Evolutionary conservation across 2,113 vertebrate genomes (phyloP).

Genomic region (Bufo bufo): DNA sequence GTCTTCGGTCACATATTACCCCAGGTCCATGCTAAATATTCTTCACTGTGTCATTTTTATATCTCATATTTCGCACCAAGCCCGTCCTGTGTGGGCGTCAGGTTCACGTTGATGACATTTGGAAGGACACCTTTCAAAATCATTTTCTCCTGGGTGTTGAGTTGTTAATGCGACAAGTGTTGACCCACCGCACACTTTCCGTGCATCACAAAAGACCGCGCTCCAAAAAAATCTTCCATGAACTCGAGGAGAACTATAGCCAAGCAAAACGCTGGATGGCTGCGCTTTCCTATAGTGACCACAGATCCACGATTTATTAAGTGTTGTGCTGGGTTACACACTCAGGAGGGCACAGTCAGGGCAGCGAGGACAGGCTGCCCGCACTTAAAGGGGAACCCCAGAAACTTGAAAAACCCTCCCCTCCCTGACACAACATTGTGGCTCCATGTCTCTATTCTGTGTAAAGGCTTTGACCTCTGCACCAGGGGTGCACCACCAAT

Average conservation of each 20-base stretch:
- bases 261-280: constrained; percentile 1
- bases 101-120: background rate
- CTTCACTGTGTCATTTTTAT: background rate
- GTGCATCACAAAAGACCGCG: background rate
- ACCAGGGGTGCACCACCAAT: no score
- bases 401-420: background rate
- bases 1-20: background rate
- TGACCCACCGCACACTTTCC: background rate
- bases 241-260: background rate
- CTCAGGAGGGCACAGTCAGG: background rate
- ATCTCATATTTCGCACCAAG: no score
- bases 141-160: background rate
- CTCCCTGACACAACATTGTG: no score
- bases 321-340: constrained; percentile 6
- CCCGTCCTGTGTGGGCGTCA: background rate
- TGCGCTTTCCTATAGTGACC: constrained; percentile 18
- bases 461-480: no score
- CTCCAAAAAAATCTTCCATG: constrained; percentile 21
- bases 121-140: background rate
- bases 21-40: background rate
- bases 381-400: background rate
- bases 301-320: constrained; percentile 16
- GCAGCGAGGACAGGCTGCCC: no score
- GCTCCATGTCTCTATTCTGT: no score
- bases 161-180: background rate